These are phyloP conservation scores for Poeciliopsis paucimaculata DNA, from an alignment of 2,797 vertebrate genomes.

Conservation along the genomic window DNA sequence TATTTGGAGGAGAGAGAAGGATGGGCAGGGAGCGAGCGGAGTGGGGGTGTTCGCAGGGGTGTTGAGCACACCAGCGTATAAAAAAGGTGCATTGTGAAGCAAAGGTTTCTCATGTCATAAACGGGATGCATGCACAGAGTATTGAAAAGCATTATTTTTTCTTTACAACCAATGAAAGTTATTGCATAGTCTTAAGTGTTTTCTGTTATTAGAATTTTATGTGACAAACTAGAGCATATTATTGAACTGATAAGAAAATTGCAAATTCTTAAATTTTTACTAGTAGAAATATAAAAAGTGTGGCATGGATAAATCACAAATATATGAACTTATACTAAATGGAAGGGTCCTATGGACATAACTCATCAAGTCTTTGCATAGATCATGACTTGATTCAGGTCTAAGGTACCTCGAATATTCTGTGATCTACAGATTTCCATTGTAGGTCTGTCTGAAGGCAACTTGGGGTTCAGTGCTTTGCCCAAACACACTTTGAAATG, in stretches of 20 bases:
- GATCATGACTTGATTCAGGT: background rate
- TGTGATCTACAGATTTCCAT: background rate
- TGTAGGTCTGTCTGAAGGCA: background rate
- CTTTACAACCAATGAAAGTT: background rate
- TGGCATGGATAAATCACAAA: background rate
- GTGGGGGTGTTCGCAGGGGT: conserved; percentile 6
- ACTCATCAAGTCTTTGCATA: background rate
- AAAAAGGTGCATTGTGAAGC: conserved; percentile 1
- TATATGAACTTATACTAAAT: background rate
- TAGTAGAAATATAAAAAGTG: background rate
- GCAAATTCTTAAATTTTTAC: background rate
- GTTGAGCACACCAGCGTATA: conserved; percentile 13
- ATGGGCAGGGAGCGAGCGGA: conserved; percentile 18
- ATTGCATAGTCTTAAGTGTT: background rate
- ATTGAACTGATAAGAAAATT: background rate
- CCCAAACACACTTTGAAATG: background rate
- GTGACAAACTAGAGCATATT: background rate
- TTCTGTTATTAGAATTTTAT: background rate
- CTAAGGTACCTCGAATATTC: background rate
- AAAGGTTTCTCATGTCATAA: background rate
- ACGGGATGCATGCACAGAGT: background rate
- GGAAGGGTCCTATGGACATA: background rate
- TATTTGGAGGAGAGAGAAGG: conserved; percentile 53
- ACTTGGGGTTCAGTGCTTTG: background rate
- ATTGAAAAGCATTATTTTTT: background rate